Conservation (phyloP, 2,888 invertebrate genomes). For the Tenthredo notha region DNA sequence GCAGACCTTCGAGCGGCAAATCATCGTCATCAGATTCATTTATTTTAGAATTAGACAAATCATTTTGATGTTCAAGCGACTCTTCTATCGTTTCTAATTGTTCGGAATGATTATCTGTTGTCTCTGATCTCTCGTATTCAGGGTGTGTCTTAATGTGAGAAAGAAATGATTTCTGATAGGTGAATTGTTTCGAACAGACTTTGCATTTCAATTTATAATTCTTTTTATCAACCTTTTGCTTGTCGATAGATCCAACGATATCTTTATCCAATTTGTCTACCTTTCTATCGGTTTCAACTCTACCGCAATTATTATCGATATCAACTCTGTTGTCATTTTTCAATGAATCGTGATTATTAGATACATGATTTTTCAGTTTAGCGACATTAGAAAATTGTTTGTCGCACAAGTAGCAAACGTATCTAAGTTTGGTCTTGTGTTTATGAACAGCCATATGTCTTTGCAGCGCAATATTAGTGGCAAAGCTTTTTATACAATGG, state of each 20-base stretch:
- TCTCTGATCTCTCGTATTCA: slow-evolving; percentile 62
- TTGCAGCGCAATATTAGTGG: slow-evolving; percentile 65
- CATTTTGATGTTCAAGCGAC: slow-evolving; percentile 49
- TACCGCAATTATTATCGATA: slow-evolving; percentile 40
- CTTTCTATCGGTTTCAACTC: slow-evolving; percentile 54
- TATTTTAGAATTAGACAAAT: slow-evolving; percentile 54
- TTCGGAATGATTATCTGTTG: slow-evolving; percentile 32
- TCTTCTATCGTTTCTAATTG: slow-evolving; percentile 47
- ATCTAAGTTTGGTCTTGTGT: slow-evolving; percentile 66
- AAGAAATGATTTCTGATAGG: slow-evolving; percentile 71
- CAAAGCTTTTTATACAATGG: slow-evolving; percentile 70
- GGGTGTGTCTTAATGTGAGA: slow-evolving; percentile 70
- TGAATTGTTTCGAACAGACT: slow-evolving; percentile 71
- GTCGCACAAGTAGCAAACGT: slow-evolving; percentile 71
- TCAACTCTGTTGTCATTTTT: slow-evolving; percentile 54
- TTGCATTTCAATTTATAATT: slow-evolving; percentile 68
- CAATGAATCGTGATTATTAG: slow-evolving; percentile 61
- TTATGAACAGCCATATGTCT: slow-evolving; percentile 68
- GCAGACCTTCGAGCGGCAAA: slow-evolving; percentile 68
- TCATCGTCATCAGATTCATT: slow-evolving; percentile 60
- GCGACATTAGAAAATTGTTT: slow-evolving; percentile 67
- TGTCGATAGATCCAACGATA: slow-evolving; percentile 22
- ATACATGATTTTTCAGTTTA: slow-evolving; percentile 68
- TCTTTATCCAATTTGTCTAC: slow-evolving; percentile 55
- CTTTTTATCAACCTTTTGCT: slow-evolving; percentile 61